phyloP scores from a whole-genome alignment of 1,140 invertebrate species.

The Trinorchestia longiramus region DNA sequence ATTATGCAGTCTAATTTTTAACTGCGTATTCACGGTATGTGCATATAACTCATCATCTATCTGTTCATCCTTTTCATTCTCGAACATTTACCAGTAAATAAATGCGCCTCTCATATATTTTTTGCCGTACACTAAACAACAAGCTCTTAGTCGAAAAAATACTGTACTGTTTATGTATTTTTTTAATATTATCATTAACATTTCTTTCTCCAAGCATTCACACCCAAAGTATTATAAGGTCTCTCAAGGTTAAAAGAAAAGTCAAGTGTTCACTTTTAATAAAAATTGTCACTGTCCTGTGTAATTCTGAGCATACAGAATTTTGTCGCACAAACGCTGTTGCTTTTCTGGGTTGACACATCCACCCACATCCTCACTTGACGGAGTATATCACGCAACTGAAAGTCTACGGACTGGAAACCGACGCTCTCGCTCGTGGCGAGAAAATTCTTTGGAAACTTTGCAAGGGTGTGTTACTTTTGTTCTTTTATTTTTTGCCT shows the following conservation, averaged over 20 bases:
- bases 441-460: background rate
- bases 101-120: no score
- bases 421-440: constrained; percentile 2
- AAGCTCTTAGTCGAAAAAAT: no score
- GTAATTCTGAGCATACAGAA: background rate
- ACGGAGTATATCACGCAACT: background rate
- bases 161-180: no score
- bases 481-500: background rate
- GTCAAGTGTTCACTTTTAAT: background rate
- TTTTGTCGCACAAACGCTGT: background rate
- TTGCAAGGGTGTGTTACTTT: background rate
- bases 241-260: background rate
- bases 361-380: background rate
- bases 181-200: background rate
- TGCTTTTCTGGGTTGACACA: background rate
- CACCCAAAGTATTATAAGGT: background rate
- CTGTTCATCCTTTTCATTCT: no score
- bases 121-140: no score
- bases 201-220: background rate
- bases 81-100: no score
- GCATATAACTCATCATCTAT: no score
- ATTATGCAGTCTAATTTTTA: no score
- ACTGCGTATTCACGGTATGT: no score
- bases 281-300: background rate
- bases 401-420: background rate